Percentiles rank a stretch among this genome's conserved stretches.
These are phyloP conservation scores for Ochotona princeps DNA, from an alignment of 2,113 vertebrate species.

Conservation along the genomic window DNA sequence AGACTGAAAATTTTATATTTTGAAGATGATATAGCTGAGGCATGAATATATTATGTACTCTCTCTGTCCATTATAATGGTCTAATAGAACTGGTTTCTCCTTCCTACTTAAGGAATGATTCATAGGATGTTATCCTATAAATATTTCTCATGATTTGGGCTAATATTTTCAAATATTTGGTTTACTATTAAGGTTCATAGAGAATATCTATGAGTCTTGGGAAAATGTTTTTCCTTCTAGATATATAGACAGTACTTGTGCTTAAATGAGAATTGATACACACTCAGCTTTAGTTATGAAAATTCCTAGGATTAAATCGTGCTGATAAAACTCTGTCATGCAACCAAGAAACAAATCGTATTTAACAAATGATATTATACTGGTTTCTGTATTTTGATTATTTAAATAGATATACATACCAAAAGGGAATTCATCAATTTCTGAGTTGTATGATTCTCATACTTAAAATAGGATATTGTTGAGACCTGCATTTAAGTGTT, in stretches of 20 bases:
- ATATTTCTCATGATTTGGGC: not conserved
- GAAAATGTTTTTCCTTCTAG: constrained; percentile 13
- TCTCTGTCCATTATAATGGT: not conserved
- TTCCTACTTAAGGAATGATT: not conserved
- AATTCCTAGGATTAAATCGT: not conserved
- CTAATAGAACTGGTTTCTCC: not conserved
- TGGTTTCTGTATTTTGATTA: constrained; percentile 49
- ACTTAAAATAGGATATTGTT: constrained; percentile 17
- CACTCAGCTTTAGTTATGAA: constrained; percentile 28
- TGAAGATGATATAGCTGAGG: not conserved
- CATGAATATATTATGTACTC: not conserved
- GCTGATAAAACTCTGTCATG: not conserved
- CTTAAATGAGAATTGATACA: not conserved
- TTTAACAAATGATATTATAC: not conserved
- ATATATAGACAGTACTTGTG: not conserved
- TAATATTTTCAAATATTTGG: constrained; percentile 35
- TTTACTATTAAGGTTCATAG: not conserved
- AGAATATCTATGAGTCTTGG: constrained; percentile 17
- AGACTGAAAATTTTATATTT: not conserved
- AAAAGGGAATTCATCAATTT: constrained; percentile 36
- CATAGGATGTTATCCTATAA: not conserved
- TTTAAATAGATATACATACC: not conserved
- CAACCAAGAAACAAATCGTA: constrained; percentile 37
- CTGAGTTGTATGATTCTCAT: not conserved
- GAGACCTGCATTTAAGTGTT: constrained; percentile 51